Evolutionary conservation across 2,888 invertebrate species (phyloP), one percentile per base, ranked within the genome.

Genomic region (Leucoptera coffeella): DNA sequence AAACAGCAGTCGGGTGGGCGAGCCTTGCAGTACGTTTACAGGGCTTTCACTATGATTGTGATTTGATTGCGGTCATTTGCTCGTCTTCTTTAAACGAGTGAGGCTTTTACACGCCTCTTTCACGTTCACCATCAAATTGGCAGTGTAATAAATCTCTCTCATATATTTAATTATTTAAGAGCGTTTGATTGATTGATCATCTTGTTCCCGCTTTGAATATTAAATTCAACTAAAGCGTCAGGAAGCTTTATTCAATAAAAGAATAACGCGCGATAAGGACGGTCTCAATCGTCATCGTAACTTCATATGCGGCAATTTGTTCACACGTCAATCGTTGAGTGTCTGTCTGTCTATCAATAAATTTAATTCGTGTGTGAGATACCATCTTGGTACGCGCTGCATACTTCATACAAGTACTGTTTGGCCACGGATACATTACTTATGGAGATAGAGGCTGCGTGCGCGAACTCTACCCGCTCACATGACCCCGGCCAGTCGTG

Each of bases 31-130:
- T 37, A 43, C 45, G 45, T 51, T 50, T 51, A 38, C 38, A 36
- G 47, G 47, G 55, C 58, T 62, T 64, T 62, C 57, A 55, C 56
- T 50, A 40, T 61, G 55, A 60, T 60, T 57, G 56, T 57, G 46
- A 50, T 58, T 58, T 62, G 60, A 62, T 61, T 61, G 53, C 49
- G 46, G 54, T 50, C 47, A 53, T 60, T 61, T 58, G 44, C 51
- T 52, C 47, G 42, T 54, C 49, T 50, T 47, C 45, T 38, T 51
- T 59, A 58, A 53, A 45, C 36, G 38, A 35, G 38, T 37, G 34
- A 33, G 45, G 43, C 39, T 46, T 50, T n/a, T n/a, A n/a, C n/a
- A n/a, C n/a, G n/a, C n/a, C n/a, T n/a, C n/a, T n/a, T n/a, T n/a
- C n/a, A n/a, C n/a, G n/a, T n/a, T n/a, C n/a, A n/a, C n/a, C n/a